Base-by-base conservation (phyloP, 2,797 vertebrate species). In the Lemur catta region DNA sequence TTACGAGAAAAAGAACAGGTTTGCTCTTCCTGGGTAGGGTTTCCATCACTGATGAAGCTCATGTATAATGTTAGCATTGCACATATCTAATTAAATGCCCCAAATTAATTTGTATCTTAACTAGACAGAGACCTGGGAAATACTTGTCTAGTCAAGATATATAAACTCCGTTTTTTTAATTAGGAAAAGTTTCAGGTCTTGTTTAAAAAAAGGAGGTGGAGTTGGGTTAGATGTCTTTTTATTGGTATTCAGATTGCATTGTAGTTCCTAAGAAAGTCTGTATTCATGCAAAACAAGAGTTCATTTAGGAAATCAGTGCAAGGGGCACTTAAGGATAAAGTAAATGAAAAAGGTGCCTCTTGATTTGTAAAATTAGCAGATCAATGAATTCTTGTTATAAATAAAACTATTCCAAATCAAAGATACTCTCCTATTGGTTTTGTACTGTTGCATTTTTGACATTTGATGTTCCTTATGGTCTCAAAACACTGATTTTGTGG, bases 301-400 rank as follows among this genome's bases (percentile, higher is more conserved):
- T 91, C 96, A 91, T 95, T 96, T 90, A 95, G 76, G 92, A 95
- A 95, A 78, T 28, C 26, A 80, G 93, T 63, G 55, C 95, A 84
- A 86, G 88, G 95, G 94, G 69, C 95, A 96, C 50, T 95, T 95
- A 38, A 96, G 97, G 97, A 95, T 93, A 97, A 48, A 65, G 18
- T 46, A 50, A 65, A n/a, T 74, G 87, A 57, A 93, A 52, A 52
- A 46, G 72, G 28, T 72, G 81, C 46, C n/a, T 78, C 82, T 85
- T 33, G 41, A 41, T 90, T 85, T 80, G 65, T 74, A 33, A 80
- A 79, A 72, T 61, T 41, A 69, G 93, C 84, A 92, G 85, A 55
- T 79, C 85, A 72, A 11, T 74, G 85, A 92, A 52, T 30, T 84
- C 85, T 94, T 86, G n/a, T 82, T 61, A 4, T 46, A 43, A 84